Evolutionary conservation across 2,888 invertebrate genomes (phyloP).

Genomic region (Rhorus exstirpatorius): DNA sequence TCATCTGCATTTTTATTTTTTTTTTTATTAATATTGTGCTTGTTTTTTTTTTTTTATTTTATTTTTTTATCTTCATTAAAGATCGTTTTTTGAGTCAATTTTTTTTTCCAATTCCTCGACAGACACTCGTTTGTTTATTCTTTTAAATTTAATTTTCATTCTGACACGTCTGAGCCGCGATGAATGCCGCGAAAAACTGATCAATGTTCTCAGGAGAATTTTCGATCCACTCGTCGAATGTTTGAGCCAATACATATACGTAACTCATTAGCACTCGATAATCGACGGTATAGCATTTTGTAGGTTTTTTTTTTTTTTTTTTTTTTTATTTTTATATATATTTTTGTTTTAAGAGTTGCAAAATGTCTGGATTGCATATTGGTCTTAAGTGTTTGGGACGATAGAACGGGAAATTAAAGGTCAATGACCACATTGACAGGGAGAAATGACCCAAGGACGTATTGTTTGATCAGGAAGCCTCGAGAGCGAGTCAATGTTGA

Average conservation of each 20-base stretch:
- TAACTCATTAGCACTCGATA: conserved; percentile 29
- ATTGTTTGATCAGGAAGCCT: background rate
- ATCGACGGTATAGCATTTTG: background rate
- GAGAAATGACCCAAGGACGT: background rate
- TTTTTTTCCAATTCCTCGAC: too few relatives aligned
- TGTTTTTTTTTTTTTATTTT: background rate
- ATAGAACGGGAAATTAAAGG: conserved; percentile 18
- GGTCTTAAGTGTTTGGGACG: background rate
- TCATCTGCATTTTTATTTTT: too few relatives aligned
- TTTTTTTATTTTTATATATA: too few relatives aligned
- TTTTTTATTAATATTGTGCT: conserved; percentile 26
- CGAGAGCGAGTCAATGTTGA: background rate
- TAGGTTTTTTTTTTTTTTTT: conserved; percentile 26
- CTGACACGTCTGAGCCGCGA: conserved; percentile 11
- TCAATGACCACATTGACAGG: conserved; percentile 13
- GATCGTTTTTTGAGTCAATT: too few relatives aligned
- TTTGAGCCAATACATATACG: conserved; percentile 40
- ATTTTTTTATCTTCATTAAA: too few relatives aligned
- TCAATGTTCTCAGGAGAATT: conserved; percentile 36
- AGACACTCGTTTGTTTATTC: background rate
- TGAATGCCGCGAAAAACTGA: conserved; percentile 49
- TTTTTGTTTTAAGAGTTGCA: too few relatives aligned
- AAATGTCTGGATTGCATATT: background rate
- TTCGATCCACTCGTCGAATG: conserved; percentile 19
- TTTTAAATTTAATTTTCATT: conserved; percentile 1